Evolutionary conservation across 2,888 invertebrate genomes (phyloP), one percentile per base, ranked within the genome.

Genomic region (Buathra laborator): DNA sequence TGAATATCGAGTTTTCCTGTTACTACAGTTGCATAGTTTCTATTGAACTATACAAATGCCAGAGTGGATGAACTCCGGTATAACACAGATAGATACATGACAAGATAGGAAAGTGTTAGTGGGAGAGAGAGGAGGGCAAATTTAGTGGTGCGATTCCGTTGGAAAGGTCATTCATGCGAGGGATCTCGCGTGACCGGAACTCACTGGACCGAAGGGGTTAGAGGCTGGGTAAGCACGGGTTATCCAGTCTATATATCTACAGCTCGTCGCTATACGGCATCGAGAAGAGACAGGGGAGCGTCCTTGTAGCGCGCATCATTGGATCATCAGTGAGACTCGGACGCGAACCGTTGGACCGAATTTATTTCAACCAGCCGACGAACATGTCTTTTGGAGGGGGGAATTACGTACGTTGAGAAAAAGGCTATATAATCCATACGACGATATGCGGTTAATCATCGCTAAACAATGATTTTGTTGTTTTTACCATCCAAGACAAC

Each of bases 271-370:
- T 48, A 12, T 48, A 48, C 48, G 72, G 12, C 51, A 24, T 72
- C 53, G 9, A 12, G 72, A 7, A 37, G 37, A 37, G 24, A 56
- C 56, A 24, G 44, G 70, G 59, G 78, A 64, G 37, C 78, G 68
- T 70, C 64, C 68, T 51, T 78, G 68, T 43, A 24, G 56, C 64
- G 16, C 37, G 53, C 53, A 56, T 56, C 71, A 71, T 70, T 70
- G 70, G 64, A 46, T 71, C 68, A 72, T 80, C 68, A 70, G 53
- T 75, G 66, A 59, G 56, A 81, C 64, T 59, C 70, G 70, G 46
- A 81, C 51, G 43, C 64, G 68, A 44, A 46, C 51, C 74, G 46
- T n/a, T 37, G 68, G 70, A 81, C 76, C 66, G 74, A 24, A 71
- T 76, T 81, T 64, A 66, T 46, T 56, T 59, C 43, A 37, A 9